Percentiles rank a stretch among this genome's conserved stretches.
phyloP scores from a whole-genome alignment of 2,888 invertebrate genomes.

The Sympetrum striolatum region DNA sequence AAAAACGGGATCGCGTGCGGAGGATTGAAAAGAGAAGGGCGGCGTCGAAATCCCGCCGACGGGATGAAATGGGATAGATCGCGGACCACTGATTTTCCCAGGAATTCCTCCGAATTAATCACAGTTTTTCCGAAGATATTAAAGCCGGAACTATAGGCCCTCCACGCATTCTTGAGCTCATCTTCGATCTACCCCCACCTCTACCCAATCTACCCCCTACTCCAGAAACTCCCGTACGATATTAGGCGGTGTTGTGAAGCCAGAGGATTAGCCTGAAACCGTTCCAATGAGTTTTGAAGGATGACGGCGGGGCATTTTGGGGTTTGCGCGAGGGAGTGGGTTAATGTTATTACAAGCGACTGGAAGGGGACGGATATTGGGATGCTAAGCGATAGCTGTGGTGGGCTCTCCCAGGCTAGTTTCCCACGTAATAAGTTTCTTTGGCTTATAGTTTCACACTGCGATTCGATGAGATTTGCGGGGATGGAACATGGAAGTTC shows the following conservation, averaged over 20 bases:
- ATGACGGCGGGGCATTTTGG: constrained; percentile 27
- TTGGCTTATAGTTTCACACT: no score
- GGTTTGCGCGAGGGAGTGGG: not conserved
- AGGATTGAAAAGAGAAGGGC: not conserved
- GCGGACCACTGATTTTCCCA: not conserved
- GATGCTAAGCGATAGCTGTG: not conserved
- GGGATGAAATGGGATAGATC: not conserved
- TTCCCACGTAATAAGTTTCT: no score
- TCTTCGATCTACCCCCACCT: not conserved
- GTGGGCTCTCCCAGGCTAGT: not conserved
- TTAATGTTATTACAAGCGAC: constrained; percentile 29
- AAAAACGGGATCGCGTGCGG: not conserved
- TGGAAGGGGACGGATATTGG: not conserved
- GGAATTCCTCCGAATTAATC: not conserved
- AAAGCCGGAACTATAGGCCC: not conserved
- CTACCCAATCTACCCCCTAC: not conserved
- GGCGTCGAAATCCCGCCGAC: not conserved
- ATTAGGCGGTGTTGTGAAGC: constrained; percentile 41
- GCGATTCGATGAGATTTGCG: no score
- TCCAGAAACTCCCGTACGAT: not conserved
- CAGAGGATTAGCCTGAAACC: constrained; percentile 22
- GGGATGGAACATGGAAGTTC: no score
- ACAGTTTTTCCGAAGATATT: not conserved
- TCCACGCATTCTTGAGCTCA: not conserved
- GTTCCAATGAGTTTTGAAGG: constrained; percentile 36